Evolutionary conservation across 2,113 vertebrate species (phyloP).

Genomic region (Saccopteryx leptura): DNA sequence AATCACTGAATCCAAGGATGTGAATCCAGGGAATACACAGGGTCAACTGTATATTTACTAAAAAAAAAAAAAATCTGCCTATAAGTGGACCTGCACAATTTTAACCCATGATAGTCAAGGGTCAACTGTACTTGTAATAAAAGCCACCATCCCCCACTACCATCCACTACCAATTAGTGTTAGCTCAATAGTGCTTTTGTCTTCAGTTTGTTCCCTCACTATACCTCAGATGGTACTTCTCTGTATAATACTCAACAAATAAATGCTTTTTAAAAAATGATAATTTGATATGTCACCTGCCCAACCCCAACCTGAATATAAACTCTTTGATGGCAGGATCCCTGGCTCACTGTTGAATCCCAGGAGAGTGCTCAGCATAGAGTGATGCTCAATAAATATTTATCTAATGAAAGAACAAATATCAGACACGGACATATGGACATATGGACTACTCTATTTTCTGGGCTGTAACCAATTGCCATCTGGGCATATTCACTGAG

Average conservation of each 20-base stretch:
- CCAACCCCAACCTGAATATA: background rate
- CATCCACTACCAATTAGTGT: background rate
- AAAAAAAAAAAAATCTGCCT: background rate
- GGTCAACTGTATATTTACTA: background rate
- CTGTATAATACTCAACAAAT: background rate
- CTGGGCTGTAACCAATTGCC: background rate
- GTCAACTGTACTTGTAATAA: background rate
- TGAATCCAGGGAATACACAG: background rate
- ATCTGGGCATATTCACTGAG: background rate
- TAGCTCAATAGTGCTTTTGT: background rate
- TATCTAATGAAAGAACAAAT: background rate
- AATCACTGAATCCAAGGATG: background rate
- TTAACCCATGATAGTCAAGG: background rate
- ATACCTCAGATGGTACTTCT: background rate
- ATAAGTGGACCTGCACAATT: background rate
- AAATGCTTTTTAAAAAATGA: background rate
- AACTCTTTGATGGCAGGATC: background rate
- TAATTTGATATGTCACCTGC: background rate
- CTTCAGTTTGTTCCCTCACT: background rate
- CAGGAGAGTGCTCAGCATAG: background rate
- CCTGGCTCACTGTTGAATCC: background rate
- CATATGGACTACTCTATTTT: background rate
- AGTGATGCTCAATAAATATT: background rate
- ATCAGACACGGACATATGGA: background rate
- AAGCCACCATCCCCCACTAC: background rate